Percentiles rank a stretch among this genome's conserved stretches.
Evolutionary conservation across 2,113 vertebrate genomes (phyloP).

Genomic region (Notothenia coriiceps): DNA sequence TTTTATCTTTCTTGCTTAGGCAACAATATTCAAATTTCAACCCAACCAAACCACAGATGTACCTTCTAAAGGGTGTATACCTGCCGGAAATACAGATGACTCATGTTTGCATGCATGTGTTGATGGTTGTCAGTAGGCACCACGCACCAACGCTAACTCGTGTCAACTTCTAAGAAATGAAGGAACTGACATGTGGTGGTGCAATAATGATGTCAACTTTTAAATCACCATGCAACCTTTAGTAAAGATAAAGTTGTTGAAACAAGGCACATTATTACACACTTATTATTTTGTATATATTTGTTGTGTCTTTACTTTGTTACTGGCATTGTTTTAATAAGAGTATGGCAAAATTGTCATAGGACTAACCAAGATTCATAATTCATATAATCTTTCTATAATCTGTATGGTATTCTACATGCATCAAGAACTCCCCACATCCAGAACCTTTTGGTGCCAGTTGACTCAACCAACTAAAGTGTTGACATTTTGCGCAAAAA

Average conservation of each 20-base stretch:
- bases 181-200: background rate
- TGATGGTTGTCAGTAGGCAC: slow-evolving; percentile 36
- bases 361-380: background rate
- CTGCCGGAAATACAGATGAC: slow-evolving; percentile 43
- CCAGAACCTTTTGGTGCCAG: background rate
- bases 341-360: background rate
- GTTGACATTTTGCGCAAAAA: slow-evolving; percentile 17
- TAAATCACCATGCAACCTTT: background rate
- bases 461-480: background rate
- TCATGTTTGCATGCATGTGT: slow-evolving; percentile 52
- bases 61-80: background rate
- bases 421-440: slow-evolving; percentile 7
- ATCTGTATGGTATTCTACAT: background rate
- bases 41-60: slow-evolving; percentile 26
- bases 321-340: background rate
- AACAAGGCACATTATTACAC: background rate
- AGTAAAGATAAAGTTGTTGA: background rate
- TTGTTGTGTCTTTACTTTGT: background rate
- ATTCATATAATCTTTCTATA: background rate
- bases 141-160: no score
- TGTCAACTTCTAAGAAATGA: background rate
- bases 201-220: background rate
- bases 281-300: background rate
- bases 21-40: slow-evolving; percentile 29
- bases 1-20: slow-evolving; percentile 5